These are phyloP conservation scores for Boleophthalmus pectinirostris DNA, from an alignment of 2,113 vertebrate genomes.

Conservation along the genomic window DNA sequence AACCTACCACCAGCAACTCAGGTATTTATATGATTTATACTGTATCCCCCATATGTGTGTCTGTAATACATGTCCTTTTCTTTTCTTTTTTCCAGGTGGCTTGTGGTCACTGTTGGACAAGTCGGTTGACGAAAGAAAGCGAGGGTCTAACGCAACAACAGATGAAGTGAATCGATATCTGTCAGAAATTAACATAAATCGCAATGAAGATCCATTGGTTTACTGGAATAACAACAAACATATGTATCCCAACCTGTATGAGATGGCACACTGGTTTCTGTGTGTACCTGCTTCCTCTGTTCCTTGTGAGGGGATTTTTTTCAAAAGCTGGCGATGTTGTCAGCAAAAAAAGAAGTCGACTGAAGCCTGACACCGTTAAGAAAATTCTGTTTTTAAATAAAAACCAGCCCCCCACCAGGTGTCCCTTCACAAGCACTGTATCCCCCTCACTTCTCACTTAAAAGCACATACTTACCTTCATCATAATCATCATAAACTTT, in stretches of 20 bases:
- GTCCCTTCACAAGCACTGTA: no score
- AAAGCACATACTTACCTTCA: no score
- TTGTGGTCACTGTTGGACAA: not conserved
- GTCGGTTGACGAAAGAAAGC: not conserved
- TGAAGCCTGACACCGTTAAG: not conserved
- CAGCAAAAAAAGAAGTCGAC: not conserved
- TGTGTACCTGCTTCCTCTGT: not conserved
- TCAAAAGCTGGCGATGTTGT: not conserved
- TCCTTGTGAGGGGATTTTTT: not conserved
- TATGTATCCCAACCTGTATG: not conserved
- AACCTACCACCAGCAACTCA: not conserved
- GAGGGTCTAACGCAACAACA: not conserved
- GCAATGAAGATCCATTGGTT: not conserved
- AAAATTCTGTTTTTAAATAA: not conserved
- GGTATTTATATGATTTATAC: not conserved
- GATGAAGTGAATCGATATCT: not conserved
- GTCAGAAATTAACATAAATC: not conserved
- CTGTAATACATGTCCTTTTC: not conserved
- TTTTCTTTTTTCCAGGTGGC: not conserved
- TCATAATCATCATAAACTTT: no score
- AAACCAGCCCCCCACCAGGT: no score
- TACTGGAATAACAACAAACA: not conserved
- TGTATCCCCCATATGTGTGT: not conserved
- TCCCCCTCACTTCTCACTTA: no score
- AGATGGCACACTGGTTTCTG: slow-evolving; percentile 1